These are phyloP conservation scores for Oncorhynchus keta DNA, from an alignment of 2,113 vertebrate genomes.

Conservation along the genomic window DNA sequence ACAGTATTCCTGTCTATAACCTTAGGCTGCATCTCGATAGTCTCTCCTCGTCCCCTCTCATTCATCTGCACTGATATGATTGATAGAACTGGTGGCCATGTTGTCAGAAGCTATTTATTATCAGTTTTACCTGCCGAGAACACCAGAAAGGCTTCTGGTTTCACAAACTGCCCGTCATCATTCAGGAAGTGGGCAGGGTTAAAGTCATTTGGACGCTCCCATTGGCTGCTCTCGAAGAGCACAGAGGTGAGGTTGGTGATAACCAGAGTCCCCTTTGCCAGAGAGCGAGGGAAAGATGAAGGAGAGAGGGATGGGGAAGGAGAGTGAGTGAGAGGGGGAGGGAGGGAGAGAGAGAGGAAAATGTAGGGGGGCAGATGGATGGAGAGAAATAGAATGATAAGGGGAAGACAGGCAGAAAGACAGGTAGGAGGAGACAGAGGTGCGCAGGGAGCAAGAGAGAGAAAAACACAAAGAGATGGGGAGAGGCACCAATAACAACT, in stretches of 20 bases:
- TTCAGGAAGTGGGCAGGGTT: constrained; percentile 75
- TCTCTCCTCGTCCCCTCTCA: neutral
- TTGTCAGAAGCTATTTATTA: neutral
- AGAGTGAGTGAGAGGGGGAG: too few relatives aligned
- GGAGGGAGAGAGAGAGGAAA: neutral
- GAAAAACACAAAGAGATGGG: neutral
- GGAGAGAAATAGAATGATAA: neutral
- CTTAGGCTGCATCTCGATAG: too few relatives aligned
- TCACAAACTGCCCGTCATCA: constrained; percentile 65
- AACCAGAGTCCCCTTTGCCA: neutral
- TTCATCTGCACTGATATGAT: neutral
- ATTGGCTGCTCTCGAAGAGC: constrained; percentile 71
- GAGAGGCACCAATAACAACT: constrained; percentile 23
- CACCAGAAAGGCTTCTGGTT: constrained; percentile 74
- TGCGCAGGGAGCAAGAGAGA: neutral
- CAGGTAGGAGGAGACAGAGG: too few relatives aligned
- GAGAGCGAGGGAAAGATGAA: neutral
- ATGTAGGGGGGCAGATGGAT: neutral
- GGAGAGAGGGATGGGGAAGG: neutral
- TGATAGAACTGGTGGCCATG: neutral
- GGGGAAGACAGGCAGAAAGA: too few relatives aligned
- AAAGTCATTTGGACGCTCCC: constrained; percentile 73
- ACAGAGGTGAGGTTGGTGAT: constrained; percentile 67
- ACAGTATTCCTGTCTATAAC: neutral
- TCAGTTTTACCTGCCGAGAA: constrained; percentile 75